Percentiles rank a stretch among this genome's conserved stretches.
phyloP scores from a whole-genome alignment of 2,797 vertebrate genomes.

The Tragelaphus eurycerus region DNA sequence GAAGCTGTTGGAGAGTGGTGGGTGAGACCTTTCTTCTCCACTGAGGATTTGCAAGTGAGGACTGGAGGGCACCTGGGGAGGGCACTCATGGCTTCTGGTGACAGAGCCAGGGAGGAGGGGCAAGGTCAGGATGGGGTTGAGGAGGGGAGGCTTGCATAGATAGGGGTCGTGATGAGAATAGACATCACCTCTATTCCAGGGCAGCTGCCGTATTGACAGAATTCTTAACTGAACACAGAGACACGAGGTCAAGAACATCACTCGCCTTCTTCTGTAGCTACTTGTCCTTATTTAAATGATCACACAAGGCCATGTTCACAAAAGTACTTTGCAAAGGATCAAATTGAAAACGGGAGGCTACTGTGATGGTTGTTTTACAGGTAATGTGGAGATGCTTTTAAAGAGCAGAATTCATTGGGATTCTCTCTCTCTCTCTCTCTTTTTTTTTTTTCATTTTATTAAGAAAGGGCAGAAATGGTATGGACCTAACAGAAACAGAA shows the following conservation, averaged over 20 bases:
- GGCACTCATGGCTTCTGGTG: background rate
- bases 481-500: background rate
- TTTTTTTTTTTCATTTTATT: background rate
- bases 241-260: background rate
- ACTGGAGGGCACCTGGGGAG: rapidly evolving
- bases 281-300: background rate
- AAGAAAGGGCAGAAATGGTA: background rate
- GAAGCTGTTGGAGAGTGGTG: background rate
- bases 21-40: background rate
- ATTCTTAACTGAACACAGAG: background rate
- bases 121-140: background rate
- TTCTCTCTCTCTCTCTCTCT: background rate
- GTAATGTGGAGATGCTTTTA: background rate
- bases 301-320: background rate
- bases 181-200: background rate
- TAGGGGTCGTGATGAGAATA: too few relatives aligned
- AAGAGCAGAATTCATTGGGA: background rate
- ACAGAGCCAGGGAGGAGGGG: background rate
- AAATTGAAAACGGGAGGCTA: background rate
- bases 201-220: background rate
- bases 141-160: background rate
- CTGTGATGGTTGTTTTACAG: background rate
- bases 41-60: background rate
- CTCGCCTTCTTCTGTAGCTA: rapidly evolving
- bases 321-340: background rate